Conservation (phyloP, 2,888 invertebrate genomes). For the Aleiodes testaceus region DNA sequence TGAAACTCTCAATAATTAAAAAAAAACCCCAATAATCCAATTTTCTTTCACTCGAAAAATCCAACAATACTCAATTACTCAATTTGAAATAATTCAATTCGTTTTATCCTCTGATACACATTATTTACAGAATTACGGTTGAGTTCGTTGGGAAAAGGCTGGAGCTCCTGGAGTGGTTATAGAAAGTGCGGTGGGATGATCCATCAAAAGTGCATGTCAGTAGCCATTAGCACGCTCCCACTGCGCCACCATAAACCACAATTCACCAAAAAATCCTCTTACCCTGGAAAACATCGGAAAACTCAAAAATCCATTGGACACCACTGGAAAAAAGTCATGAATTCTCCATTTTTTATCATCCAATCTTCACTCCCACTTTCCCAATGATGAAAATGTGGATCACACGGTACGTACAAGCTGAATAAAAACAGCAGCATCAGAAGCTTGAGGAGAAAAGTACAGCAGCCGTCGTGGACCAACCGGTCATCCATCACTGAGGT, state of each 20-base stretch:
- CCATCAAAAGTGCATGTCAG: slow-evolving; percentile 79
- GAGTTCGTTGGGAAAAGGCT: slow-evolving; percentile 36
- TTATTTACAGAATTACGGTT: slow-evolving; percentile 7
- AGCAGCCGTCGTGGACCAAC: slow-evolving; percentile 56
- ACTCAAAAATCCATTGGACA: too few species aligned
- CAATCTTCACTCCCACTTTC: neutral
- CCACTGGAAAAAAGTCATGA: too few species aligned
- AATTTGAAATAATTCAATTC: neutral
- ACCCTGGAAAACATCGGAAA: too few species aligned
- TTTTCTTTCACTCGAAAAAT: too few species aligned
- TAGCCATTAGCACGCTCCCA: slow-evolving; percentile 79
- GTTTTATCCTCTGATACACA: slow-evolving; percentile 3
- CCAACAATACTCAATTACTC: too few species aligned
- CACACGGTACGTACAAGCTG: neutral
- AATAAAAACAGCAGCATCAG: slow-evolving; percentile 17
- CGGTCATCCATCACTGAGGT: slow-evolving; percentile 70
- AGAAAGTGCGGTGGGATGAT: slow-evolving; percentile 69
- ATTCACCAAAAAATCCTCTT: slow-evolving; percentile 51
- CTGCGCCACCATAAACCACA: slow-evolving; percentile 51
- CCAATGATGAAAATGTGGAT: slow-evolving; percentile 25
- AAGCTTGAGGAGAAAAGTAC: slow-evolving; percentile 57
- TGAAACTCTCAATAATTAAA: neutral
- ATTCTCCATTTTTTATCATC: too few species aligned
- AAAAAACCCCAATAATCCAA: too few species aligned
- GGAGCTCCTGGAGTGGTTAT: slow-evolving; percentile 31